Evolutionary conservation across 2,888 invertebrate species (phyloP), one percentile per base, ranked within the genome.

Genomic region (Synanthedon tipuliformis): DNA sequence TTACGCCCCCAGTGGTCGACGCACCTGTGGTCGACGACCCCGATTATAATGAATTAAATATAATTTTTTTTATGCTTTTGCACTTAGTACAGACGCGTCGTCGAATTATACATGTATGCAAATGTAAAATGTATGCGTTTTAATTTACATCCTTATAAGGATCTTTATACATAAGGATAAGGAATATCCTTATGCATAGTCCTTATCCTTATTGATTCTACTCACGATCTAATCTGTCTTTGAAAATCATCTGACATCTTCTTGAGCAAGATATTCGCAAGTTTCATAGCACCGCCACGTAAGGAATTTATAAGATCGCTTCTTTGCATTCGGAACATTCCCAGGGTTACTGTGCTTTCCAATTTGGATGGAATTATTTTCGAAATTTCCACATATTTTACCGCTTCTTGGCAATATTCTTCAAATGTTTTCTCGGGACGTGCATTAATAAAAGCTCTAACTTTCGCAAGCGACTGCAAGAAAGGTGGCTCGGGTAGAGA

Each of bases 251-350:
- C 85, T 1, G 93, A 91, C 92, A 97, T 94, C 66, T 90, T 89
- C 48, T 89, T 81, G 4, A 97, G 76, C 52, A 98, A 75, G 52
- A 90, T 89, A 51, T 91, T 91, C 57, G 92, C 91, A 53, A 95
- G 83, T 52, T 88, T 88, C 40, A 91, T 89, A 0, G 95, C 94
- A 27, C 92, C 87, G 11, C 85, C 76, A 7, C 93, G 90, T 57
- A 98, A 77, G 1, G 92, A 88, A 13, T 89, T 88, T 50, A 97
- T 93, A 34, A 97, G 84, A 53, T 94, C 93, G 51, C 89, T 90
- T 53, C 97, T 90, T 74, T 95, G 92, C 73, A 97, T 92, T 67
- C 94, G 93, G 72, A 95, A 98, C 82, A 96, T 90, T 8, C 95
- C 96, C 68, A 94, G 92, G 13, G 92, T 90, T 13, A 94, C 89